A percentile compares a stretch with the other conserved stretches of the same genome.
These are phyloP conservation scores for Xylocampa areola DNA, from an alignment of 2,888 invertebrate species.

Conservation along the genomic window DNA sequence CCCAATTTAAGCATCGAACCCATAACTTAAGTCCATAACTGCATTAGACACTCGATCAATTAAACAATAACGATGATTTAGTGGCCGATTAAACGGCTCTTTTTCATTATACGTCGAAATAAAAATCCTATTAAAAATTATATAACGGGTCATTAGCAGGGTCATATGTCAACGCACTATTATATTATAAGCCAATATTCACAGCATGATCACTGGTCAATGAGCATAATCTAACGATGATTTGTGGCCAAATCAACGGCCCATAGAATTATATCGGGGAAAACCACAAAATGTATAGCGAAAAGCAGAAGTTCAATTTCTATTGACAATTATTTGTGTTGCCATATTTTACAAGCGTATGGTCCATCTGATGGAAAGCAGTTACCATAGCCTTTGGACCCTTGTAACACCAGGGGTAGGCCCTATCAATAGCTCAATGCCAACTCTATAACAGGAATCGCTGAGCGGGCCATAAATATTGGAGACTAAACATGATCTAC, in stretches of 20 bases:
- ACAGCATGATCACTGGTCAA: constrained; percentile 4
- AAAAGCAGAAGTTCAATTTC: background rate
- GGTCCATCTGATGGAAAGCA: no score
- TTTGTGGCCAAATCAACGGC: constrained; percentile 22
- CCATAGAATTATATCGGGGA: constrained; percentile 8
- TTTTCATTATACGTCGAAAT: constrained; percentile 14
- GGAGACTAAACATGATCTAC: no score
- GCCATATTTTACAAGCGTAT: no score
- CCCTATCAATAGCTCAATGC: no score
- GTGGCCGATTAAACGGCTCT: constrained; percentile 19
- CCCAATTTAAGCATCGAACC: background rate
- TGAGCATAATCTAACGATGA: constrained; percentile 23
- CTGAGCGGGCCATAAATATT: no score
- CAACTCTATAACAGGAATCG: no score
- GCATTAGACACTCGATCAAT: constrained; percentile 10
- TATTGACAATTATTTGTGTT: no score
- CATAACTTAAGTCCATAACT: background rate
- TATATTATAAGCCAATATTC: constrained; percentile 14
- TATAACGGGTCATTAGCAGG: constrained; percentile 24
- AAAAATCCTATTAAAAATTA: constrained; percentile 24
- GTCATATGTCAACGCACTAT: constrained; percentile 42
- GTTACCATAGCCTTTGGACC: no score
- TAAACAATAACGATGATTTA: constrained; percentile 25
- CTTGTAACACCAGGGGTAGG: no score
- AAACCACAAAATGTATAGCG: background rate